These are phyloP conservation scores for Nixonia krombeini DNA, from an alignment of 1,140 invertebrate genomes.

Conservation along the genomic window DNA sequence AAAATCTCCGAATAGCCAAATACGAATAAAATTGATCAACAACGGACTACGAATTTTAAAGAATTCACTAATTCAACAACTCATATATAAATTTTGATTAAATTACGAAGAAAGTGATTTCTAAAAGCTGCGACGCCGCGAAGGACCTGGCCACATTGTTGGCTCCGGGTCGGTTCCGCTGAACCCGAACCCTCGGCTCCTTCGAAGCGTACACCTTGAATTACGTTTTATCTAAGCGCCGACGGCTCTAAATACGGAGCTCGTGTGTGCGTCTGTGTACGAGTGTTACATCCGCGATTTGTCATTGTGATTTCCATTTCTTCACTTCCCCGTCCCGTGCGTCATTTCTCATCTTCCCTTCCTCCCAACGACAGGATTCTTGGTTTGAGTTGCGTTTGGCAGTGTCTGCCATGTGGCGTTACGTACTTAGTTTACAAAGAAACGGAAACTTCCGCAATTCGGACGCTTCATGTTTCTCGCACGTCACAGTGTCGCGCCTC, in stretches of 20 bases:
- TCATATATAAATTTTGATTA: constrained; percentile 29
- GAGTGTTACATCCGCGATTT: background rate
- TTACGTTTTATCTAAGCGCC: background rate
- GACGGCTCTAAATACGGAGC: background rate
- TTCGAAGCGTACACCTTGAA: too few relatives aligned
- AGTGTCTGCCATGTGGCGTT: constrained; percentile 67
- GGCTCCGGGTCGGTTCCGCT: too few relatives aligned
- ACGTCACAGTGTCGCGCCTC: constrained; percentile 13
- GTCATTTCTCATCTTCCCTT: too few relatives aligned
- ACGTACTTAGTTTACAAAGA: constrained; percentile 52
- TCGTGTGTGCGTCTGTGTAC: background rate
- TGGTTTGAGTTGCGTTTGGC: constrained; percentile 56
- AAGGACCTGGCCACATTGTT: too few relatives aligned
- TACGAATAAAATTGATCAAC: constrained; percentile 16
- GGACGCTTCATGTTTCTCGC: constrained; percentile 26
- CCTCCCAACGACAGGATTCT: constrained; percentile 24
- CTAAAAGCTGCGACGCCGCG: constrained; percentile 10
- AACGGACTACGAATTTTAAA: constrained; percentile 10
- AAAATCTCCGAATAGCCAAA: background rate
- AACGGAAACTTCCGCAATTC: constrained; percentile 37
- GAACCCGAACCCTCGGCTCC: too few relatives aligned
- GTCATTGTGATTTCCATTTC: background rate
- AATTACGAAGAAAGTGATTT: constrained; percentile 13
- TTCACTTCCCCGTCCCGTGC: constrained; percentile 46
- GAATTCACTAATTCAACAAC: constrained; percentile 21